Evolutionary conservation across 1,140 invertebrate genomes (phyloP).

Genomic region (Steinernema feltiae): DNA sequence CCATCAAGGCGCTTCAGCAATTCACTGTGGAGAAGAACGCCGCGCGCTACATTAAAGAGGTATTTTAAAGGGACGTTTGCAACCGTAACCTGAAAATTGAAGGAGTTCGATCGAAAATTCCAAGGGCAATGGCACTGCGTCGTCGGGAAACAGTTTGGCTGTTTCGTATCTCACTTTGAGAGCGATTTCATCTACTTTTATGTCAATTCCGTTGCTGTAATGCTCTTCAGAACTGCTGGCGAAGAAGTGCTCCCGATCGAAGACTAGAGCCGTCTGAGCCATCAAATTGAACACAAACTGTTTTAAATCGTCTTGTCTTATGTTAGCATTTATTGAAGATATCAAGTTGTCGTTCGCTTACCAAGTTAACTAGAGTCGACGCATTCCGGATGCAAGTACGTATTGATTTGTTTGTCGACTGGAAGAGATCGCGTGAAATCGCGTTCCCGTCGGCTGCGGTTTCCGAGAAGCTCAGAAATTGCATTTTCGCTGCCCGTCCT

Average conservation of each 20-base stretch:
- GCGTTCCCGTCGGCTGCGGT: too few relatives aligned
- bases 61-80: background rate
- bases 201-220: constrained; percentile 34
- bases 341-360: too few relatives aligned
- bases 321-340: too few relatives aligned
- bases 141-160: constrained; percentile 38
- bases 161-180: constrained; percentile 36
- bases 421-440: too few relatives aligned
- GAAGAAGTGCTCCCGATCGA: background rate
- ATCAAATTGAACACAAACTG: too few relatives aligned
- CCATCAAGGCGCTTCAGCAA: constrained; percentile 28
- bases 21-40: constrained; percentile 37
- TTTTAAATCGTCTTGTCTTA: too few relatives aligned
- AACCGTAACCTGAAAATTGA: background rate
- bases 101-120: constrained; percentile 30
- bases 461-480: too few relatives aligned
- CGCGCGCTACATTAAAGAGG: constrained; percentile 36
- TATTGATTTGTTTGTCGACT: too few relatives aligned
- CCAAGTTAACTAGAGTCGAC: too few relatives aligned
- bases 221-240: constrained; percentile 29
- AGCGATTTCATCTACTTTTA: constrained; percentile 36
- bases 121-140: constrained; percentile 37
- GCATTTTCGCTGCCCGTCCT: background rate
- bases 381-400: too few relatives aligned
- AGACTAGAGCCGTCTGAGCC: too few relatives aligned